phyloP scores from a whole-genome alignment of 2,888 invertebrate genomes.

The Prenolepis imparis region DNA sequence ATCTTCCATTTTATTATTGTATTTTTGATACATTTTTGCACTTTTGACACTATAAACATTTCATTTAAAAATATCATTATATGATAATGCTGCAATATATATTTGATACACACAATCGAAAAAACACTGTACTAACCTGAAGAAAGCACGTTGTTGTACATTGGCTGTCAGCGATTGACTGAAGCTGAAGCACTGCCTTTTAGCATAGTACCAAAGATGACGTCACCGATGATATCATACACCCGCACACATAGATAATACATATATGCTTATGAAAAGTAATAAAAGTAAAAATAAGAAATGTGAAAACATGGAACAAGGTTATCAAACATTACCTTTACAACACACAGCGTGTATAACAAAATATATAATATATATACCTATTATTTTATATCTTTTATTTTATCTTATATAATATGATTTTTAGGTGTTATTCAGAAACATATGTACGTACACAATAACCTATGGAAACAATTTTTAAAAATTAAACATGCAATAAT shows the following conservation, averaged over 20 bases:
- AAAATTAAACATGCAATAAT: neutral
- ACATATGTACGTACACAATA: neutral
- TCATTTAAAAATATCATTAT: too few relatives aligned
- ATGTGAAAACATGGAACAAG: too few relatives aligned
- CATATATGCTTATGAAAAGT: too few relatives aligned
- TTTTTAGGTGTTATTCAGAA: neutral
- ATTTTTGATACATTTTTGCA: too few relatives aligned
- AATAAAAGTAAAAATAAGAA: too few relatives aligned
- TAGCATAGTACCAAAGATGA: constrained; percentile 70
- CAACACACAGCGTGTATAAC: neutral
- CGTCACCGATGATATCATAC: constrained; percentile 83
- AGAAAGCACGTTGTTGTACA: constrained; percentile 56
- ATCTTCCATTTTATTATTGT: too few relatives aligned
- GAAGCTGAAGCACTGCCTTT: constrained; percentile 77
- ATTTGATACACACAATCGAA: neutral
- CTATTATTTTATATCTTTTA: neutral
- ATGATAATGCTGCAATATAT: too few relatives aligned
- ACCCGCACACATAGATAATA: constrained; percentile 49
- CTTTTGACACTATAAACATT: too few relatives aligned
- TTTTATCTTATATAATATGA: neutral
- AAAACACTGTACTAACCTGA: constrained; percentile 75
- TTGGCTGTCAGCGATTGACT: constrained; percentile 80
- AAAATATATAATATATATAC: neutral
- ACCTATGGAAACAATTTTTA: neutral
- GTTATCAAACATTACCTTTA: too few relatives aligned